Base-by-base conservation (phyloP, 2,888 invertebrate genomes). In the Patella pellucida region DNA sequence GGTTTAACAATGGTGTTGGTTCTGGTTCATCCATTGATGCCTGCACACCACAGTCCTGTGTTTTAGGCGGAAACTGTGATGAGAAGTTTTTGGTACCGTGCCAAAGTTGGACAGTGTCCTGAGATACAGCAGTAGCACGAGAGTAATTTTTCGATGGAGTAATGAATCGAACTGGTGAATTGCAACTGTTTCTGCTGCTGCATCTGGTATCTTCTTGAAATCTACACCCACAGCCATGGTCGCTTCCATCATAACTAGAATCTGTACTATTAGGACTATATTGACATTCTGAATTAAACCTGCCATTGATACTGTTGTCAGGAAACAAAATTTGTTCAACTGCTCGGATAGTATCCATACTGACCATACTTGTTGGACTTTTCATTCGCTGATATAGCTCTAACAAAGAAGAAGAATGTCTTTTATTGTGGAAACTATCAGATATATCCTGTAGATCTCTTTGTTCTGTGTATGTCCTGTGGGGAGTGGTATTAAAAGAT, bases 71-170 rank as follows among this genome's bases (percentile, higher is more conserved):
- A 73, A 87, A 88, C 81, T 88, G 88, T 9, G 86, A 83, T 0
- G 85, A 85, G 71, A 87, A 86, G 72, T 86, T 87, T 78, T 85
- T 88, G 9, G 87, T 87, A 9, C 88, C 88, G 54, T 85, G 81
- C 87, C 87, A 88, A n/a, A 86, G 78, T 4, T 84, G 86, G 0
- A 88, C 83, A 19, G 87, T 86, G 23, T 85, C 83, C 1, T 87
- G 86, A 9, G 86, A 86, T 23, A 87, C 81, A 9, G 81, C 71
- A 2, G 88, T 88, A 15, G 83, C 84, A 69, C 83, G 80, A 19
- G 78, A 78, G 23, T 75, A 82, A 41, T 81, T 81, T 27, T 72
- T 77, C 23, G 71, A 52, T 51, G 72, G 76, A 52, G 78, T 80
- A n/a, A 83, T 82, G 74, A 83, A 84, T 70, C 82, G 83, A 41